A percentile compares a stretch with the other conserved stretches of the same genome.
Evolutionary conservation across 2,888 invertebrate genomes (phyloP).

Genomic region (Criorhina ranunculi): DNA sequence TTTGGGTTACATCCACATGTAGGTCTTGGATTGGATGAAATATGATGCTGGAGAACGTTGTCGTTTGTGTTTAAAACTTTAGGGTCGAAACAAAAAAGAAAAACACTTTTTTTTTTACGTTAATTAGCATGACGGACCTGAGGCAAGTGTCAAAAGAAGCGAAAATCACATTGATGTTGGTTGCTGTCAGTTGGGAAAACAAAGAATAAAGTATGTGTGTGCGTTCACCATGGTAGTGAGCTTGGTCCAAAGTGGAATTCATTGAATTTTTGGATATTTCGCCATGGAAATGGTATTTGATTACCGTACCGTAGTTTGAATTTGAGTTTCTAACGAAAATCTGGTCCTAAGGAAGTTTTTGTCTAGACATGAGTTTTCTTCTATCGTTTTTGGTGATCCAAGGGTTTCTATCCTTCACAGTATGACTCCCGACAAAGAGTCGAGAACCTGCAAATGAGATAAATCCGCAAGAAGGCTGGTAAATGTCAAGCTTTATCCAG

Average conservation of each 20-base stretch:
- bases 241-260: background rate
- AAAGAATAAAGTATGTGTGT: conserved; percentile 30
- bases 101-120: conserved; percentile 45
- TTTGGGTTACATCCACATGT: conserved; percentile 6
- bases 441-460: no score
- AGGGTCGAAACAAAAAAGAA: conserved; percentile 29
- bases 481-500: no score
- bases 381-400: no score
- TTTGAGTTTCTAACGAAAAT: no score
- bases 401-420: no score
- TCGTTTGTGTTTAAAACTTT: conserved; percentile 18
- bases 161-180: conserved; percentile 48
- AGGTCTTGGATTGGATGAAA: conserved; percentile 46
- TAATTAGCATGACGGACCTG: conserved; percentile 71
- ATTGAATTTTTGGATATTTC: no score
- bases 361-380: no score
- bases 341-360: no score
- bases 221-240: conserved; percentile 33
- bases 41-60: conserved; percentile 36
- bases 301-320: no score
- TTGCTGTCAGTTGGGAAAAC: conserved; percentile 26
- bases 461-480: no score
- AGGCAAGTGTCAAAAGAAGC: conserved; percentile 57
- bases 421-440: no score
- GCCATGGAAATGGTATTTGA: no score